These are phyloP conservation scores for Avahi laniger DNA, from an alignment of 2,797 vertebrate genomes.

Conservation along the genomic window DNA sequence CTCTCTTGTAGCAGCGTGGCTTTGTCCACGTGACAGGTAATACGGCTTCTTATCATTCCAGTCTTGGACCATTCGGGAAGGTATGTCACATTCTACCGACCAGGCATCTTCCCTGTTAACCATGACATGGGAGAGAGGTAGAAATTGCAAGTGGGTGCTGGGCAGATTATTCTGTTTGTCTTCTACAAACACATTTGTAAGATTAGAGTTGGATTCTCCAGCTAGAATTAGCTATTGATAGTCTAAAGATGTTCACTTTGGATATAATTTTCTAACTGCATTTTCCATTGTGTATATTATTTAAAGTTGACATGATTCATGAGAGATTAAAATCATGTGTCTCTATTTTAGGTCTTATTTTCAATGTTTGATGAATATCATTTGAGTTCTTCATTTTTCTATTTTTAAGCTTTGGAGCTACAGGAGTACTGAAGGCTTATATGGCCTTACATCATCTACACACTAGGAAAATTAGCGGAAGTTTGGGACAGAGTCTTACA, in stretches of 20 bases:
- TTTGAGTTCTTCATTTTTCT: constrained; percentile 11
- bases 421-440: neutral
- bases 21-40: neutral
- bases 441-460: neutral
- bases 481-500: neutral
- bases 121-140: neutral
- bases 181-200: neutral
- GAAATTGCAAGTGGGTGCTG: neutral
- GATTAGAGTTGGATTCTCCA: too few species aligned
- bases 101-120: neutral
- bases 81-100: neutral
- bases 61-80: neutral
- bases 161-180: neutral
- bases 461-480: neutral
- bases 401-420: neutral
- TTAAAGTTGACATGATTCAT: neutral
- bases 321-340: constrained; percentile 4
- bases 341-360: constrained; percentile 20
- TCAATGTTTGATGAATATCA: neutral
- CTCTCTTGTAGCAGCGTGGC: neutral
- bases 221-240: too few species aligned
- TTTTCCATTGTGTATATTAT: neutral
- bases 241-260: neutral
- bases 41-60: neutral
- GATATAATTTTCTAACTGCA: neutral